phyloP scores from a whole-genome alignment of 2,888 invertebrate species.

The Ctena decussata region DNA sequence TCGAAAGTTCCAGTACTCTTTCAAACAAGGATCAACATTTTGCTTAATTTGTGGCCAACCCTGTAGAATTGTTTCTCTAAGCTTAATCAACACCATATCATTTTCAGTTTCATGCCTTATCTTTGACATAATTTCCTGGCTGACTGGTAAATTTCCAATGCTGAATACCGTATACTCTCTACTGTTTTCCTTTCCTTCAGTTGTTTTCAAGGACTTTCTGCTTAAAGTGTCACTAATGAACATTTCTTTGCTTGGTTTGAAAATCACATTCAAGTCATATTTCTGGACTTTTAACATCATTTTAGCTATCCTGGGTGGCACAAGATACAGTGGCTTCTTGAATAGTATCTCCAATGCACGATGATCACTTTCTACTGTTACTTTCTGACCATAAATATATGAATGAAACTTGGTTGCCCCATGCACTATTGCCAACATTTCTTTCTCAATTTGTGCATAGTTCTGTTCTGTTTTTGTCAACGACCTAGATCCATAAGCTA shows the following conservation, averaged over 20 bases:
- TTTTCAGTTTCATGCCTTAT: neutral
- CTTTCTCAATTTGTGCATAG: conserved; percentile 32
- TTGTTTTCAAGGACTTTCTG: conserved; percentile 35
- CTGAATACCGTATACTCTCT: conserved; percentile 18
- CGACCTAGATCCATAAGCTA: conserved; percentile 38
- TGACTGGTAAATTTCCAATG: conserved; percentile 6
- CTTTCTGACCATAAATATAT: conserved; percentile 20
- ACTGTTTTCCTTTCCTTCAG: neutral
- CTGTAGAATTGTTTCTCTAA: conserved; percentile 5
- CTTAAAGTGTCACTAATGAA: conserved; percentile 47
- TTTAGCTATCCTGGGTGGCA: conserved; percentile 35
- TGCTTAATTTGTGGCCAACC: conserved; percentile 10
- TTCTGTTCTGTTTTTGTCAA: conserved; percentile 23
- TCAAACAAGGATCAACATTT: neutral
- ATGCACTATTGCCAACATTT: conserved; percentile 25
- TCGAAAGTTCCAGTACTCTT: conserved; percentile 28
- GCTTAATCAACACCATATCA: neutral
- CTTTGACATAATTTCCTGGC: conserved; percentile 16
- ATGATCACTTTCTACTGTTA: conserved; percentile 45
- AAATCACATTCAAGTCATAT: conserved; percentile 31
- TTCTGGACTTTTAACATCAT: conserved; percentile 39
- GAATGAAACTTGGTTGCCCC: conserved; percentile 13
- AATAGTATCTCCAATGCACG: conserved; percentile 31
- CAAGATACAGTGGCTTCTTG: conserved; percentile 30
- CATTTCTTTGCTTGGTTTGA: conserved; percentile 28